These are phyloP conservation scores for Torymus texanus DNA, from an alignment of 2,888 invertebrate species.

Conservation along the genomic window DNA sequence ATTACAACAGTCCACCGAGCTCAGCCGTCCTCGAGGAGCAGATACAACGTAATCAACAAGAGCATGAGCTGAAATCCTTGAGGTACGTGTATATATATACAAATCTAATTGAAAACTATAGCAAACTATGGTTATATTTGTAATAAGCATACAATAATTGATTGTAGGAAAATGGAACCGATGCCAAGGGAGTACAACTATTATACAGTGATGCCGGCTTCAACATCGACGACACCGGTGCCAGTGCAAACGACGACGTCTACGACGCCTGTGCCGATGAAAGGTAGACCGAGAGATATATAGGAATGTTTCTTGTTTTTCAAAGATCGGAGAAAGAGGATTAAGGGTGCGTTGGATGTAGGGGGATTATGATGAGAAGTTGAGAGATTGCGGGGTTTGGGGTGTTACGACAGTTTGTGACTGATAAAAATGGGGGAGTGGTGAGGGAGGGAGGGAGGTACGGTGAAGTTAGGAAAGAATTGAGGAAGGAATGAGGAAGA, in stretches of 20 bases:
- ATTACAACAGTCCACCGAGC: slow-evolving; percentile 76
- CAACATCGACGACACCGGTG: slow-evolving; percentile 25
- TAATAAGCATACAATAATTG: neutral
- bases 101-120: no score
- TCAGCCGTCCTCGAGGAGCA: slow-evolving; percentile 82
- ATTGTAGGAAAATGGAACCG: slow-evolving; percentile 42
- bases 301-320: neutral
- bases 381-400: no score
- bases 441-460: no score
- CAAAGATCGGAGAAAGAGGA: neutral
- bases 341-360: no score
- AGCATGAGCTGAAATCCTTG: slow-evolving; percentile 83
- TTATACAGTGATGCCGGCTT: neutral
- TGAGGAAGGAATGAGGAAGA: no score
- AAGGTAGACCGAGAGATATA: slow-evolving; percentile 26
- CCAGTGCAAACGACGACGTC: slow-evolving; percentile 2
- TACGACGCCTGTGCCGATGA: slow-evolving; percentile 23
- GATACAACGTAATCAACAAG: slow-evolving; percentile 84
- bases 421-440: no score
- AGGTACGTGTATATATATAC: slow-evolving; percentile 75
- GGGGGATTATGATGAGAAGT: no score
- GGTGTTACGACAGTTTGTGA: no score
- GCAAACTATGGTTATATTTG: neutral
- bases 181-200: slow-evolving; percentile 44
- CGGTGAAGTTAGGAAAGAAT: no score